Conservation (phyloP, 2,113 vertebrate species). For the Camelus bactrianus region DNA sequence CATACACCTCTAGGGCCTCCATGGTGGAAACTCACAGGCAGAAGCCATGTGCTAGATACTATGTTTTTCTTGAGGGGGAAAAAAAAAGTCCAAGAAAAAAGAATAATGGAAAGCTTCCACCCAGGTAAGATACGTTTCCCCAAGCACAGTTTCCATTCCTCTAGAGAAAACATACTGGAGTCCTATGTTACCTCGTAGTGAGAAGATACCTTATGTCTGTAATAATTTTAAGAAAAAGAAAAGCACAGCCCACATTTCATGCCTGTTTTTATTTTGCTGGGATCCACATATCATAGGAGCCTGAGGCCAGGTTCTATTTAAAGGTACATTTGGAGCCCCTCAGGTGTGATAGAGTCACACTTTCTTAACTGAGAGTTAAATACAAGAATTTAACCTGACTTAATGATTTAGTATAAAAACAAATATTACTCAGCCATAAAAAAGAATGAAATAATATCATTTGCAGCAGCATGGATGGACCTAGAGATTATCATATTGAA, state of each 20-base stretch:
- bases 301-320: constrained; percentile 7
- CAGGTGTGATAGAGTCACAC: not conserved
- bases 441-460: too few species aligned
- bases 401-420: not conserved
- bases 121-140: constrained; percentile 8
- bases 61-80: not conserved
- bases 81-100: not conserved
- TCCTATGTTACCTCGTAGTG: not conserved
- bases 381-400: not conserved
- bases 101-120: constrained; percentile 52
- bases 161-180: constrained; percentile 12
- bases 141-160: constrained; percentile 42
- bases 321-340: not conserved
- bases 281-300: not conserved
- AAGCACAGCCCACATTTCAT: not conserved
- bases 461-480: too few species aligned
- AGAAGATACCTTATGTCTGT: not conserved
- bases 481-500: too few species aligned
- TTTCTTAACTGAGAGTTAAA: constrained; percentile 46
- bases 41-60: not conserved
- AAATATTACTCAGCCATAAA: not conserved
- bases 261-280: constrained; percentile 3
- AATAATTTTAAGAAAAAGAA: constrained; percentile 31
- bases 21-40: not conserved
- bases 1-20: not conserved